Evolutionary conservation across 1,140 invertebrate species (phyloP), one percentile per base, ranked within the genome.

Genomic region (Kradibia gibbosae): DNA sequence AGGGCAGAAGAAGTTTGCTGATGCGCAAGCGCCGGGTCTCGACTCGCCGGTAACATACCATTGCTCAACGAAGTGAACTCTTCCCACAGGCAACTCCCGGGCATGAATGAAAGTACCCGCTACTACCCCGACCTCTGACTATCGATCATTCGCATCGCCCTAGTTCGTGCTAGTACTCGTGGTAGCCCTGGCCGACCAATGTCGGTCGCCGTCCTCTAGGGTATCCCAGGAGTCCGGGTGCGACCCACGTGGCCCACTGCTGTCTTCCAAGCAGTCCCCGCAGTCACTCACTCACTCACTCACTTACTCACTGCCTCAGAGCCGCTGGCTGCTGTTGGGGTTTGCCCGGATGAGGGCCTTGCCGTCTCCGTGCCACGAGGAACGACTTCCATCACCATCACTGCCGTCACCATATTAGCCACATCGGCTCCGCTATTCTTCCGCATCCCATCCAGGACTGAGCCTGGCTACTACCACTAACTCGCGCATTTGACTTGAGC

Each of bases 61-160:
- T n/a, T 3, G 74, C 22, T n/a, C 39, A 31, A 84, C 84, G 85
- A 82, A 84, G 34, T 25, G 22, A 48, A 28, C 70, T 71, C 70
- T 67, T 48, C 70, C 11, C 86, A 85, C 85, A 76, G 79, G 80
- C 81, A 73, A 83, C 84, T 15, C 74, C 60, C 20, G 36, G 86
- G 86, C 87, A 90, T 90, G 89, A 90, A 90, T 90, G 89, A 90
- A 90, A 89, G 50, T n/a, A n/a, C n/a, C 87, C 86, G n/a, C n/a
- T 22, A 20, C 45, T 28, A n/a, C 57, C 48, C 31, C n/a, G 0
- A 1, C 22, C 72, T 85, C 80, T 86, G 84, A 85, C 85, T 90
- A 90, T 90, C 89, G 89, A 90, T 90, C 88, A 88, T 87, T 86
- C 86, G 87, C 86, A 84, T 84, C 88, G 88, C 82, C 88, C 88